Evolutionary conservation across 2,113 vertebrate species (phyloP), one percentile per base, ranked within the genome.

Genomic region (Parus major): DNA sequence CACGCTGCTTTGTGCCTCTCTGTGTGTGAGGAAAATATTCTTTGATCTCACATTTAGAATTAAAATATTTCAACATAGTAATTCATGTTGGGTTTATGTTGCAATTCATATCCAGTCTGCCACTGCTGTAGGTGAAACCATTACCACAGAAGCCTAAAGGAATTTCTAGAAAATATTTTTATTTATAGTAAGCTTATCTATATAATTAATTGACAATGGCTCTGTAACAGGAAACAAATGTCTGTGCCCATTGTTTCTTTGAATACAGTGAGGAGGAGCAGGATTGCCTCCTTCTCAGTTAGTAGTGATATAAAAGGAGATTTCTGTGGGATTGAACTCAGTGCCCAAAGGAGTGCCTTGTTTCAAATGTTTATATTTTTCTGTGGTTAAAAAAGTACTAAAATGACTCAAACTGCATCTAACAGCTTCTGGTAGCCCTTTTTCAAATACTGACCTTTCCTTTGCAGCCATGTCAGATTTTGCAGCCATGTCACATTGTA

Each of bases 361-460:
- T 70, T 93, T 92, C 33, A 59, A 59, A 55, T 59, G 29, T 21
- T 44, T 72, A 36, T 21, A 23, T 70, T 92, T 65, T 66, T 65
- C 15, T 46, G n/a, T 78, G 24, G 14, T 61, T 36, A 13, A 77
- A 81, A 72, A 31, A 23, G 52, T 19, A n/a, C 29, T 70, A 21
- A 71, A 89, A 28, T 77, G 10, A 65, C 36, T 72, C 27, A 39
- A 42, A 63, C 29, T 70, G 82, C 28, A 49, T 64, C 7, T 56
- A 72, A 59, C 18, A 49, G 28, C 35, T 78, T 84, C 18, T 61
- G 13, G 5, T 73, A 49, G 18, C 20, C 12, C 7, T 64, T 86
- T 59, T 80, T 72, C 49, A 52, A 47, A 46, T 14, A n/a, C 0
- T 0, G 8, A 9, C 1, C 1, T 14, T 70, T 57, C 25, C 47